Percentiles rank a stretch among this genome's conserved stretches.
Evolutionary conservation across 2,797 vertebrate genomes (phyloP).

Genomic region (Lateolabrax maculatus): DNA sequence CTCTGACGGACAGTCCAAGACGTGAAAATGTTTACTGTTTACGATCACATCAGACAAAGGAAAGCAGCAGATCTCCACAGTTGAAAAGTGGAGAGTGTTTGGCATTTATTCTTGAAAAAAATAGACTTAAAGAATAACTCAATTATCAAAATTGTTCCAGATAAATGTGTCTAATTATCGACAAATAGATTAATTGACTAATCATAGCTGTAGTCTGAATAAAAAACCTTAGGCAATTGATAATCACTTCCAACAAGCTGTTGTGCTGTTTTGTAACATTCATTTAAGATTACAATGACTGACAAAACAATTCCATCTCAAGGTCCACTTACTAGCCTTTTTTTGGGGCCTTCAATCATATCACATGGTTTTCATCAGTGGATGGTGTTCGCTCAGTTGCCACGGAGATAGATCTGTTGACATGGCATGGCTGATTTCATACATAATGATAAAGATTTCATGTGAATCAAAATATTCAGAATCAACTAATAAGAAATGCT

Average conservation of each 20-base stretch:
- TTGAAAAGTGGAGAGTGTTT: background rate
- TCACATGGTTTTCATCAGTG: too few relatives aligned
- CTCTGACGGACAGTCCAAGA: background rate
- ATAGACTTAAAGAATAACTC: background rate
- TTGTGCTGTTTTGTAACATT: too few relatives aligned
- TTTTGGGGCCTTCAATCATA: too few relatives aligned
- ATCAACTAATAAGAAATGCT: background rate
- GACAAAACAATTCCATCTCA: too few relatives aligned
- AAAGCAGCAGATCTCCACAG: background rate
- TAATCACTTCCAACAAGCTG: too few relatives aligned
- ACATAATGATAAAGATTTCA: background rate
- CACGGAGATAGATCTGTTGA: background rate
- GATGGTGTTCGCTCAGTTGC: too few relatives aligned
- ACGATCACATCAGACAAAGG: background rate
- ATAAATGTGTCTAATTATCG: too few relatives aligned
- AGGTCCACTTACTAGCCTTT: too few relatives aligned
- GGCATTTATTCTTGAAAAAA: background rate
- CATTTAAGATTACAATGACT: too few relatives aligned
- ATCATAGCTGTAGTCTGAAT: background rate
- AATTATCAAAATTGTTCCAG: too few relatives aligned
- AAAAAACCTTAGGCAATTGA: too few relatives aligned
- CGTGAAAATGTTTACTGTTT: background rate
- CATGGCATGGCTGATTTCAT: background rate
- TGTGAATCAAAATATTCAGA: background rate
- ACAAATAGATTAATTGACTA: background rate